Conservation (phyloP, 2,888 invertebrate genomes). For the Cyclophora albipunctata region DNA sequence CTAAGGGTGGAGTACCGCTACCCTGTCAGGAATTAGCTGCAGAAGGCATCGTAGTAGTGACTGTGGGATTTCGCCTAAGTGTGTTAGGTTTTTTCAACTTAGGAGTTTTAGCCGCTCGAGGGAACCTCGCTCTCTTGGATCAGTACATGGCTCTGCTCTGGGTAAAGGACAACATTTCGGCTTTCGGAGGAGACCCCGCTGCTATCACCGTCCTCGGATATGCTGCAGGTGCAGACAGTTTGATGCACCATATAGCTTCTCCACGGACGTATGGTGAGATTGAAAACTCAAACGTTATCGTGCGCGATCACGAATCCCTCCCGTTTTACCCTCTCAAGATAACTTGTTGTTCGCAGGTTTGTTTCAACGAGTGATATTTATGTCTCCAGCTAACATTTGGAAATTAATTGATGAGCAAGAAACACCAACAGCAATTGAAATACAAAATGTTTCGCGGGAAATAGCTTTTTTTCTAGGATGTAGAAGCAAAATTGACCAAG, state of each 20-base stretch:
- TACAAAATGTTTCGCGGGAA: conserved; percentile 68
- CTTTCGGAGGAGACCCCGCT: conserved; percentile 87
- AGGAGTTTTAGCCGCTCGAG: conserved; percentile 75
- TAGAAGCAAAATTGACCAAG: conserved; percentile 56
- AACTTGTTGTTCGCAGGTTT: conserved; percentile 54
- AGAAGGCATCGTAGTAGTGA: conserved; percentile 81
- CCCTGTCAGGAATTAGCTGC: conserved; percentile 84
- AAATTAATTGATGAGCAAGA: conserved; percentile 40
- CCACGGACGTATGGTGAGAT: conserved; percentile 77
- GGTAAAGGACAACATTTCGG: conserved; percentile 83
- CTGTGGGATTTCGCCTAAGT: conserved; percentile 81
- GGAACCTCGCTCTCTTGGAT: conserved; percentile 91
- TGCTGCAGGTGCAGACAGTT: conserved; percentile 84
- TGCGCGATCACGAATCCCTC: no score
- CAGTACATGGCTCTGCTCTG: conserved; percentile 87
- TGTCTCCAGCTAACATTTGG: conserved; percentile 76
- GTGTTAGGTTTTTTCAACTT: conserved; percentile 81
- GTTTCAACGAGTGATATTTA: conserved; percentile 80
- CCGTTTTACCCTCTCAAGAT: neutral
- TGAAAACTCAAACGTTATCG: no score
- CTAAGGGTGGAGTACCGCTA: conserved; percentile 63
- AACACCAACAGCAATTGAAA: conserved; percentile 34
- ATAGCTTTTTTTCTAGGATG: conserved; percentile 75
- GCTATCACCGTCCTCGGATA: conserved; percentile 89
- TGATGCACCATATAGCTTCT: conserved; percentile 79